Percentiles rank a stretch among this genome's conserved stretches.
phyloP scores from a whole-genome alignment of 2,888 invertebrate species.

The Hyles lineata region DNA sequence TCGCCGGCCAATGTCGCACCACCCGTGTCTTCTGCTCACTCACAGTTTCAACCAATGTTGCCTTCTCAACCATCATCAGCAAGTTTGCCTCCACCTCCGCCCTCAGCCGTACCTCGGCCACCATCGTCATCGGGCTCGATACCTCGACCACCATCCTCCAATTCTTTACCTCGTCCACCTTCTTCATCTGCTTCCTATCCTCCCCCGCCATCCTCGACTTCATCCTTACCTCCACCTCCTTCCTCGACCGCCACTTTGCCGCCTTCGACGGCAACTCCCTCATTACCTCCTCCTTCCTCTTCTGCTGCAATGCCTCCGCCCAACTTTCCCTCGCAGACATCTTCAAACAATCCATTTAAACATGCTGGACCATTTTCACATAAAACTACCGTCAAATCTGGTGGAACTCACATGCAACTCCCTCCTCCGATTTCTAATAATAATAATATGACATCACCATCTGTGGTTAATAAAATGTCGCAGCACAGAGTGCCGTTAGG shows the following conservation, averaged over 20 bases:
- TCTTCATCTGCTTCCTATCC: constrained; percentile 31
- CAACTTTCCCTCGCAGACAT: constrained; percentile 54
- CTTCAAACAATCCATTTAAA: constrained; percentile 75
- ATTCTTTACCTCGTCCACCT: constrained; percentile 31
- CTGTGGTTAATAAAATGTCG: constrained; percentile 64
- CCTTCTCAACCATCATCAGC: constrained; percentile 35
- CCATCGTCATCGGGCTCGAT: constrained; percentile 31
- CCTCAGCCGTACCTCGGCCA: constrained; percentile 25
- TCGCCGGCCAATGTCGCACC: constrained; percentile 50
- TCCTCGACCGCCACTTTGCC: constrained; percentile 36
- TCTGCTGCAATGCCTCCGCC: constrained; percentile 52
- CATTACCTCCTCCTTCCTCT: constrained; percentile 38
- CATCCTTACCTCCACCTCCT: constrained; percentile 37
- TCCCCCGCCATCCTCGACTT: constrained; percentile 34
- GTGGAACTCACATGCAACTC: constrained; percentile 52
- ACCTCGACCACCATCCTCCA: constrained; percentile 33
- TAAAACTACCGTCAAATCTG: constrained; percentile 64
- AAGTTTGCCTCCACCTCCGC: constrained; percentile 43
- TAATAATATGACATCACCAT: constrained; percentile 67
- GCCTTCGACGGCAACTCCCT: constrained; percentile 33
- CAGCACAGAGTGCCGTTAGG: constrained; percentile 68
- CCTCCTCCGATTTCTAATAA: constrained; percentile 62
- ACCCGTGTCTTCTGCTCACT: constrained; percentile 6
- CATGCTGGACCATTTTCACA: constrained; percentile 79
- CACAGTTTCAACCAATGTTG: constrained; percentile 31